Evolutionary conservation across 2,888 invertebrate species (phyloP), one percentile per base, ranked within the genome.

Genomic region (Proisotoma minuta): DNA sequence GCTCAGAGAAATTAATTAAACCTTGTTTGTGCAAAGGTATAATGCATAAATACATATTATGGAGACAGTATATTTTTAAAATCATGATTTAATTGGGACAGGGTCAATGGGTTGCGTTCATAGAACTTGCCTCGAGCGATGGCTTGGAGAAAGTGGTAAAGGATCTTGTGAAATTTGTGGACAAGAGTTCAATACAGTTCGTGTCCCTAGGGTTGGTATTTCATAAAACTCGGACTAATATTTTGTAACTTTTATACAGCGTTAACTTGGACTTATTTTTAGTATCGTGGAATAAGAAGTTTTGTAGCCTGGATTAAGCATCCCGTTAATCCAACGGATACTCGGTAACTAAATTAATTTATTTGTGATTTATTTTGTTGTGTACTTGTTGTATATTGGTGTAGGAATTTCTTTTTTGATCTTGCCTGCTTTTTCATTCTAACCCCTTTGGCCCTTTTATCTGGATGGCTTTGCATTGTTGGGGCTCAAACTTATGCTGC

Each of bases 401-500:
- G 2, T n/a, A 64, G 69, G 15, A 78, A 79, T 70, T 63, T 80
- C 29, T 71, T 78, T 47, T 79, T 78, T 59, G 80, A 81, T 66
- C 47, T 78, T 2, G 71, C 77, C 3, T 79, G 79, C 67, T 78
- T 79, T 64, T 63, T 76, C 26, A 61, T 80, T 27, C 73, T 80
- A 34, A 78, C 79, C 1, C 79, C 80, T 0, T 67, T 80, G 49
- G 78, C 79, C 2, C 66, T 73, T 1, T 69, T 77, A 29, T 78
- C 78, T 47, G 72, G 76, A 2, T 79, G 76, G 73, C 71, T 79
- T 27, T 80, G 79, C 68, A 67, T 77, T 28, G 71, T 74, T 10
- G 78, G 78, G 2, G 76, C 77, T 18, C 62, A 71, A 20, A 73
- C 75, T 40, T 75, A 75, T 59, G 56, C 64, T 0, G 39, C 58